These are phyloP conservation scores for Hydrophis major DNA, from an alignment of 2,797 vertebrate genomes.

Conservation along the genomic window DNA sequence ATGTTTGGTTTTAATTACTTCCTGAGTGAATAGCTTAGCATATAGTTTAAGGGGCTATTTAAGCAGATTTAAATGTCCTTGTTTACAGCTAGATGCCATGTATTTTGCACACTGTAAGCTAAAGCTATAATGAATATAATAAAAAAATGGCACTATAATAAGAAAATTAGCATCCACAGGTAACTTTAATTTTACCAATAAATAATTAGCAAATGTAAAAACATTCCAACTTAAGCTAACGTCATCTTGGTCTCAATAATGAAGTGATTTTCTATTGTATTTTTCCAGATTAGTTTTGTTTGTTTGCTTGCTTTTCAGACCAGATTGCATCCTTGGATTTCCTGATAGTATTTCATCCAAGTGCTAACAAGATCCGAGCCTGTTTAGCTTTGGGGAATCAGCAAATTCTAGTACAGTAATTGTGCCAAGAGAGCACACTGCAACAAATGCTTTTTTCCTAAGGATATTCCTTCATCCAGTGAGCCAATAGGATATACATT, in stretches of 20 bases:
- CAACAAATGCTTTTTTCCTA: neutral
- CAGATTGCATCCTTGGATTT: neutral
- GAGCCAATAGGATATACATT: no score
- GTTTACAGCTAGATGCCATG: slow-evolving; percentile 51
- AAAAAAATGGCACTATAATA: slow-evolving; percentile 49
- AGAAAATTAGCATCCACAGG: slow-evolving; percentile 27
- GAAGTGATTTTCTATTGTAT: neutral
- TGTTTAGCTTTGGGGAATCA: neutral
- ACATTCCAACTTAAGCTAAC: neutral
- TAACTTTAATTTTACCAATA: slow-evolving; percentile 26
- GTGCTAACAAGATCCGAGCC: neutral
- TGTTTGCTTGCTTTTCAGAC: neutral
- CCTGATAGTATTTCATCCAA: neutral
- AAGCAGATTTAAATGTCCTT: slow-evolving; percentile 55
- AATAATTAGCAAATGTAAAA: slow-evolving; percentile 1
- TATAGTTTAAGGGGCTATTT: slow-evolving; percentile 64
- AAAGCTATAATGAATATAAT: slow-evolving; percentile 51
- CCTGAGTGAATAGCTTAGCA: slow-evolving; percentile 47
- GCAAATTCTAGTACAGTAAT: neutral
- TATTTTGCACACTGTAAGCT: slow-evolving; percentile 57
- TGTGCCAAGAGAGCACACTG: neutral
- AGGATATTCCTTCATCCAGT: neutral
- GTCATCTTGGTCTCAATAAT: neutral
- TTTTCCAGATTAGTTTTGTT: neutral
- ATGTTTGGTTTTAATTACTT: slow-evolving; percentile 47